Conservation (phyloP, 2,888 invertebrate species). For the Antitype chi region DNA sequence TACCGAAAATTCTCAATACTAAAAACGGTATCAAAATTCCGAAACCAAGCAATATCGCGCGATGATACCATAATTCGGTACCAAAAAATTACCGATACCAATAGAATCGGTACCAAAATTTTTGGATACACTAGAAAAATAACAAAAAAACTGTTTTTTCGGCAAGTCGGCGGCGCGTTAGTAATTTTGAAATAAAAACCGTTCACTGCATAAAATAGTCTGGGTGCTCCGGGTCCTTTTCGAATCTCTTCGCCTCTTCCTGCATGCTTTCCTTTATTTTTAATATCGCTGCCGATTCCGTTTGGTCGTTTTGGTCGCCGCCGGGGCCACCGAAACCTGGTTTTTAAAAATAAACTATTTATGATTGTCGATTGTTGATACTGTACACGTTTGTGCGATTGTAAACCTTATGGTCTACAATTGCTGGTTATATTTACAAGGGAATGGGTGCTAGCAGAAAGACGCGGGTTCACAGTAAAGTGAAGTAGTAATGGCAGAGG, state of each 20-base stretch:
- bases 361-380: slow-evolving; percentile 56
- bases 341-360: slow-evolving; percentile 73
- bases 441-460: neutral
- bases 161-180: slow-evolving; percentile 65
- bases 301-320: slow-evolving; percentile 94
- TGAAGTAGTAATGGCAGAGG: no score
- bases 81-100: slow-evolving; percentile 48
- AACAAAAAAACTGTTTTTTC: slow-evolving; percentile 39
- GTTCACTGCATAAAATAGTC: slow-evolving; percentile 99
- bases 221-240: slow-evolving; percentile 99
- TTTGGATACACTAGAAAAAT: slow-evolving; percentile 21
- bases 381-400: slow-evolving; percentile 78
- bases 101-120: slow-evolving; percentile 40
- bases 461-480: neutral
- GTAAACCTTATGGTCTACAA: slow-evolving; percentile 25
- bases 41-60: slow-evolving; percentile 42
- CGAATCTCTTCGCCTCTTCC: slow-evolving; percentile 99
- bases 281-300: slow-evolving; percentile 99
- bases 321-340: slow-evolving; percentile 89
- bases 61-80: slow-evolving; percentile 34
- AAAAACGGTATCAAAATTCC: slow-evolving; percentile 42
- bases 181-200: slow-evolving; percentile 46
- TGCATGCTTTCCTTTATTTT: slow-evolving; percentile 99
- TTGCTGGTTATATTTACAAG: slow-evolving; percentile 10
- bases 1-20: slow-evolving; percentile 52